These are phyloP conservation scores for Pseudorasbora parva DNA, from an alignment of 2,113 vertebrate species.

Conservation along the genomic window DNA sequence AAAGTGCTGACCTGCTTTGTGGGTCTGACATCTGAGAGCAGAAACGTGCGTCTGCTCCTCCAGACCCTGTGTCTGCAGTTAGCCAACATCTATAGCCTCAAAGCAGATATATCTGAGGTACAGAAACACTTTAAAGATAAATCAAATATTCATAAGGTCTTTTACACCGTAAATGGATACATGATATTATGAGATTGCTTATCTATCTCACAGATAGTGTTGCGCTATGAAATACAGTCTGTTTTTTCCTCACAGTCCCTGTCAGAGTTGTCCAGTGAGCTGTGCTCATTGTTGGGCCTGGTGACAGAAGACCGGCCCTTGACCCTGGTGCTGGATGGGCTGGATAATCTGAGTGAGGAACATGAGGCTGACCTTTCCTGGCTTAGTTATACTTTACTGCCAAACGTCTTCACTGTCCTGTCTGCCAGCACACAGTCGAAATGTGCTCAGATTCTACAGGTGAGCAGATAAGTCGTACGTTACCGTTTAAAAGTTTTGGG, in stretches of 20 bases:
- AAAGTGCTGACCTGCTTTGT: slow-evolving; percentile 65
- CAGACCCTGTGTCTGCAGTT: slow-evolving; percentile 70
- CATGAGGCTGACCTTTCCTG: slow-evolving; percentile 68
- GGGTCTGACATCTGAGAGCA: slow-evolving; percentile 66
- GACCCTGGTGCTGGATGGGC: slow-evolving; percentile 70
- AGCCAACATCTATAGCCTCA: slow-evolving; percentile 62
- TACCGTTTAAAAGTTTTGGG: background rate
- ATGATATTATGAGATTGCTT: slow-evolving; percentile 2
- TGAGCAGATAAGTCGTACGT: slow-evolving; percentile 20
- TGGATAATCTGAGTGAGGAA: slow-evolving; percentile 73
- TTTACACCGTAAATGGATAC: background rate
- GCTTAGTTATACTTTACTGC: slow-evolving; percentile 64
- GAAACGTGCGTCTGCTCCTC: slow-evolving; percentile 63
- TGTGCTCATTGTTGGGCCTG: slow-evolving; percentile 67
- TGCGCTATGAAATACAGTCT: background rate
- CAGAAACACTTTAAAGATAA: background rate
- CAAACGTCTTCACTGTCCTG: slow-evolving; percentile 67
- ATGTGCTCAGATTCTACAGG: slow-evolving; percentile 61
- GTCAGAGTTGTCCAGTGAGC: slow-evolving; percentile 68
- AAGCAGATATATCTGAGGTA: slow-evolving; percentile 69
- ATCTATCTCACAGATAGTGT: background rate
- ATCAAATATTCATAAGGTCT: slow-evolving; percentile 34
- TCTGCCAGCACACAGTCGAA: slow-evolving; percentile 64
- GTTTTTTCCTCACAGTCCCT: slow-evolving; percentile 60
- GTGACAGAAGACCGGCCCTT: slow-evolving; percentile 61